Evolutionary conservation across 2,797 vertebrate species (phyloP), one percentile per base, ranked within the genome.

Genomic region (Lepidocolaptes lacrymiger): DNA sequence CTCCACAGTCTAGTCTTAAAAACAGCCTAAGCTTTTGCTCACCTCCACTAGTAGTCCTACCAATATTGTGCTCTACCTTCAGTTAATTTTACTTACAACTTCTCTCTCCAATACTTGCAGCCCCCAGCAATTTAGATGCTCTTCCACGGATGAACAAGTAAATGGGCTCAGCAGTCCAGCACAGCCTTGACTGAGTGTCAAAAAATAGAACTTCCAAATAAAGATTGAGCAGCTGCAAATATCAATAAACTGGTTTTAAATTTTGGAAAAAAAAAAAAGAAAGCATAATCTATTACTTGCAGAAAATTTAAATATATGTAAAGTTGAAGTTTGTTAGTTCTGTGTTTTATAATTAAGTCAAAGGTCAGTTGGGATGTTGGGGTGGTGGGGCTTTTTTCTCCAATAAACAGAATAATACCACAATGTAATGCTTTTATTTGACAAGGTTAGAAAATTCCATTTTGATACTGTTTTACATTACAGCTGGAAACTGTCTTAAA

Each of bases 341-440:
- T 14, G 4, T 1, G 4, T 1, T 52, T 76, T 56, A 54, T 28
- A 64, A 71, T 30, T n/a, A 79, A 43, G 14, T 18, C 32, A 59
- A 12, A 44, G 3, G 0, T 46, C 21, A 10, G 44, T 5, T 22
- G 4, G 9, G 9, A 2, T 6, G 1, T 23, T 26, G 20, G 8
- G 27, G 36, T 41, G 8, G 7, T 27, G 34, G 4, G 3, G 0
- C 0, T 21, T 58, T 73, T 67, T 32, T 7, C 18, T 27, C 17
- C n/a, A 34, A 17, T 10, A 49, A n/a, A 37, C 4, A 36, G 12
- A 71, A 74, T 69, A 51, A 56, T 52, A 20, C 2, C 7, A 20
- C 19, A 62, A 12, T 63, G 32, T 58, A 66, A 78, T 58, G 30
- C 8, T 75, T 27, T 64, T 30, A 21, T 56, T 66, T 56, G 27